phyloP scores from a whole-genome alignment of 2,113 vertebrate genomes.

The Cyanocitta stelleri region DNA sequence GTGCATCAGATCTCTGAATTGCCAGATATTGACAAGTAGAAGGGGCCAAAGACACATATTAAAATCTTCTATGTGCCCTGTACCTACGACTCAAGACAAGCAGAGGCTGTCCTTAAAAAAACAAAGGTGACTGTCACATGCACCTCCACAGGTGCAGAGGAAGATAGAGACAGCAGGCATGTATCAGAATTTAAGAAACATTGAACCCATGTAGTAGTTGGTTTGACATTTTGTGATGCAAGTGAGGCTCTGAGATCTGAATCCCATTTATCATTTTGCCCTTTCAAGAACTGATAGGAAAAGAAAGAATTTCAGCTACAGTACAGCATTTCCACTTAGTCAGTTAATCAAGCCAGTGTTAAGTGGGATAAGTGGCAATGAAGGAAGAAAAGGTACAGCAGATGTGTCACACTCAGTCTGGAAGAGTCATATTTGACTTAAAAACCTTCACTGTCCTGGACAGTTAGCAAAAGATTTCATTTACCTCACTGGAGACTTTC shows the following conservation, averaged over 20 bases:
- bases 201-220: background rate
- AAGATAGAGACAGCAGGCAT: background rate
- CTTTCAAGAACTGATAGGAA: conserved; percentile 31
- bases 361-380: conserved; percentile 27
- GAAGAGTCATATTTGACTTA: conserved; percentile 29
- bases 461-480: background rate
- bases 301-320: conserved; percentile 14
- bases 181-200: background rate
- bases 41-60: background rate
- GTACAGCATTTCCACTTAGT: conserved; percentile 27
- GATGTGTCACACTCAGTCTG: conserved; percentile 3
- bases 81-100: background rate
- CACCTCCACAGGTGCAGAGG: background rate
- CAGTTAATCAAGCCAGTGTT: background rate
- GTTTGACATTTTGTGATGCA: conserved; percentile 30
- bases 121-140: background rate
- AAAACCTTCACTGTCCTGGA: conserved; percentile 3
- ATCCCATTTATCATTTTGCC: conserved; percentile 18
- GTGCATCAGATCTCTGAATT: background rate
- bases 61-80: background rate
- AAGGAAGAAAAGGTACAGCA: conserved; percentile 24
- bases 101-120: background rate
- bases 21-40: background rate
- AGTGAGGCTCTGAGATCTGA: conserved; percentile 14
- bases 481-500: background rate